Evolutionary conservation across 2,888 invertebrate species (phyloP).

Genomic region (Anagyrus pseudococci): DNA sequence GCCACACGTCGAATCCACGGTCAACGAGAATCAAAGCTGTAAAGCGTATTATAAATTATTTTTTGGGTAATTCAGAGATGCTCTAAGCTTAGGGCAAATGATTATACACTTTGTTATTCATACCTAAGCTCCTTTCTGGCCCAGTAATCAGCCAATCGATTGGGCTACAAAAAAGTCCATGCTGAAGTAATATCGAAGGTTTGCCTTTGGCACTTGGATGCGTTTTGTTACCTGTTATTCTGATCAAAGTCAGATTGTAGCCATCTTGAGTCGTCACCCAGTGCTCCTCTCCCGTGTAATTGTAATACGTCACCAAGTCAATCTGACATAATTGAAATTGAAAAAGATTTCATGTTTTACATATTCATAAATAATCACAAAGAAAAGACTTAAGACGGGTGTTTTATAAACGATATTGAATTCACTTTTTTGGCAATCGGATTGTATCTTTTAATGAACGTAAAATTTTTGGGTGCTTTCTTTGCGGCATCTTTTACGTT

Average conservation of each 20-base stretch:
- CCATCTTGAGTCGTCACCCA: not conserved
- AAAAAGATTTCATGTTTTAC: no score
- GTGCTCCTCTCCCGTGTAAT: not conserved
- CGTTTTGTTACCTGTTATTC: no score
- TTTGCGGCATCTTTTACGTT: no score
- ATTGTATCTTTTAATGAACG: no score
- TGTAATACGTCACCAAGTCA: no score
- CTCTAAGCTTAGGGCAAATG: not conserved
- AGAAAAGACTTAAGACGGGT: no score
- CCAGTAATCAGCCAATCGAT: not conserved
- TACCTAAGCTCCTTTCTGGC: no score
- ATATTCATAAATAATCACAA: no score
- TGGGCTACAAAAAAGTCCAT: not conserved
- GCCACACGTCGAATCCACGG: constrained; percentile 9
- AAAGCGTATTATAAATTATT: not conserved
- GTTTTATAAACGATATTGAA: no score
- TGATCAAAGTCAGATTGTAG: not conserved
- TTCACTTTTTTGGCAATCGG: no score
- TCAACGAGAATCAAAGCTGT: not conserved
- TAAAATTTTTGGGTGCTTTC: no score
- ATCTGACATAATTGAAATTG: no score
- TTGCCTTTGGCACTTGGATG: not conserved
- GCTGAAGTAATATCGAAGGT: not conserved
- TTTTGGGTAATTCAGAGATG: not conserved
- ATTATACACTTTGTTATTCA: not conserved